Evolutionary conservation across 2,888 invertebrate genomes (phyloP).

Genomic region (Blomia tropicalis): DNA sequence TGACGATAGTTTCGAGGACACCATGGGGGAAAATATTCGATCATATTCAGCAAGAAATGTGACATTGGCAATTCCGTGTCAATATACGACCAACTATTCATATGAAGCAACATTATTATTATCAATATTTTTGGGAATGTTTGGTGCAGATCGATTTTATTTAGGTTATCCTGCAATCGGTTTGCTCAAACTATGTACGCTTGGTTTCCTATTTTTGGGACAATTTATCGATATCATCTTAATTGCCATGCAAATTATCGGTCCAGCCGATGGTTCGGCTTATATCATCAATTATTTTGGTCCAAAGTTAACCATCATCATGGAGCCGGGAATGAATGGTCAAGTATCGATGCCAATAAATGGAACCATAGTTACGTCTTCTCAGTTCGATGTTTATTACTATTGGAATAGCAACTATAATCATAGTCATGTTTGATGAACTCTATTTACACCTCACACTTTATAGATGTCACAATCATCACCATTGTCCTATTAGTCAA

Average conservation of each 20-base stretch:
- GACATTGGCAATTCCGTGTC: constrained; percentile 59
- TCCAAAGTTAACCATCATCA: constrained; percentile 47
- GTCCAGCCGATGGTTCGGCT: constrained; percentile 83
- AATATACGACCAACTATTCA: constrained; percentile 90
- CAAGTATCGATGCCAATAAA: not conserved
- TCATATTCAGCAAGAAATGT: too few species aligned
- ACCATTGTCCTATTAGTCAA: too few species aligned
- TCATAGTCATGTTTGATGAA: not conserved
- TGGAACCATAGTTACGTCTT: not conserved
- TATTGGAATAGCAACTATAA: not conserved
- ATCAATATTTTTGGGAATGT: constrained; percentile 93
- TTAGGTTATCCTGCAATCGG: constrained; percentile 91
- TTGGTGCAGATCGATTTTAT: constrained; percentile 92
- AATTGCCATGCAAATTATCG: constrained; percentile 82
- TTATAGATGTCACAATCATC: too few species aligned
- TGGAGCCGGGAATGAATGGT: not conserved
- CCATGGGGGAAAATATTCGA: not conserved
- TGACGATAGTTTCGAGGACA: constrained; percentile 42
- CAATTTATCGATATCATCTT: constrained; percentile 86
- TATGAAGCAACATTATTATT: constrained; percentile 77
- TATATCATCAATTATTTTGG: constrained; percentile 87
- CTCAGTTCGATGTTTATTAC: not conserved
- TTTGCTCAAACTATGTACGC: constrained; percentile 63
- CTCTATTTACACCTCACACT: too few species aligned
- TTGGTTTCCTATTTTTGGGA: constrained; percentile 86